A percentile compares a stretch with the other conserved stretches of the same genome.
These are phyloP conservation scores for Pteruthius melanotis DNA, from an alignment of 2,113 vertebrate genomes.

Conservation along the genomic window DNA sequence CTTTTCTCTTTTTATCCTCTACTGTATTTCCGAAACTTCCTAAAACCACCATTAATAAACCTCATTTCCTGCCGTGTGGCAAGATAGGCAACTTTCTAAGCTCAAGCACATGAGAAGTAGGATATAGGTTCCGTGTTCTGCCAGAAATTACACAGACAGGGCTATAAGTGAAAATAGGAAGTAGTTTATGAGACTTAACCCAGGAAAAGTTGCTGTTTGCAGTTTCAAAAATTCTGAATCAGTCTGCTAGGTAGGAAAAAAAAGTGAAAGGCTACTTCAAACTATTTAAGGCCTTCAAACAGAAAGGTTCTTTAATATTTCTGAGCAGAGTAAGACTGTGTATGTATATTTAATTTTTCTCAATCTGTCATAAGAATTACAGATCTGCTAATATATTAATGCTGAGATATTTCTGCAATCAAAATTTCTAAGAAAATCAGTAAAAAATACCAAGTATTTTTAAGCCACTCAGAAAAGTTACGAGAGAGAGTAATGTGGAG, in stretches of 20 bases:
- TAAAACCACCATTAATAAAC: constrained; percentile 31
- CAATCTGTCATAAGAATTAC: not conserved
- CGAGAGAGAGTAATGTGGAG: not conserved
- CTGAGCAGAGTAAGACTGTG: not conserved
- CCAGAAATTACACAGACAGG: not conserved
- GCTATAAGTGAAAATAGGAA: not conserved
- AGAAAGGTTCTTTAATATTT: not conserved
- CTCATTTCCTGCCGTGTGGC: constrained; percentile 6
- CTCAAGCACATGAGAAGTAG: not conserved
- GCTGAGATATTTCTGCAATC: not conserved
- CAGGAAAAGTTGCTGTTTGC: not conserved
- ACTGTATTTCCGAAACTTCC: not conserved
- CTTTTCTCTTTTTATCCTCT: constrained; percentile 13
- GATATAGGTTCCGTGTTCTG: not conserved
- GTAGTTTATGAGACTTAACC: not conserved
- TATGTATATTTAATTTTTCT: not conserved
- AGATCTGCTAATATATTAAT: not conserved
- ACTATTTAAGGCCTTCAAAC: not conserved
- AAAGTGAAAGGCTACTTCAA: not conserved
- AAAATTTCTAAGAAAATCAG: not conserved
- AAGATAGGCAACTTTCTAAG: not conserved
- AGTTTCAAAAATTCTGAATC: not conserved
- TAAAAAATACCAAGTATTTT: not conserved
- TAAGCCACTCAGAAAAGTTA: not conserved
- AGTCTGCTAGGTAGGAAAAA: not conserved